phyloP scores from a whole-genome alignment of 1,140 invertebrate species.

The Drosophila trapezifrons region DNA sequence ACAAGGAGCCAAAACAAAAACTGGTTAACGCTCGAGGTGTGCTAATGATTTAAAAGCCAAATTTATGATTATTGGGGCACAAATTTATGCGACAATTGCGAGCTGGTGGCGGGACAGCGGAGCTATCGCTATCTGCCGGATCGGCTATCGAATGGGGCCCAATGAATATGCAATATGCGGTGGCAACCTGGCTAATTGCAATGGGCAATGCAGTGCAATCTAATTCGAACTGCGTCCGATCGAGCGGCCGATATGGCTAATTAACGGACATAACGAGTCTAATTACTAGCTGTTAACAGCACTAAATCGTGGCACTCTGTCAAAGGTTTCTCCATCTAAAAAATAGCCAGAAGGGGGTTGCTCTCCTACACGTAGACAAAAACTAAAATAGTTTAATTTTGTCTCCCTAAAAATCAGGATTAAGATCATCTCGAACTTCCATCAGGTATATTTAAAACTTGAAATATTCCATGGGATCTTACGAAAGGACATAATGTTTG shows the following conservation, averaged over 20 bases:
- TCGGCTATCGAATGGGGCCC: conserved; percentile 13
- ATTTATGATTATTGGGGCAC: conserved; percentile 70
- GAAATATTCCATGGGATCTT: neutral
- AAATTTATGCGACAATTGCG: conserved; percentile 61
- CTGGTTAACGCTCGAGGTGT: conserved; percentile 64
- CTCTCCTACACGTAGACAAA: neutral
- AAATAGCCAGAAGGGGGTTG: neutral
- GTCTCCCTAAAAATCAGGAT: neutral
- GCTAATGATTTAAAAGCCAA: conserved; percentile 77
- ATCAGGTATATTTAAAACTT: too few relatives aligned
- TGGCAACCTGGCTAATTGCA: conserved; percentile 45
- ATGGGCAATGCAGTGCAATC: conserved; percentile 44
- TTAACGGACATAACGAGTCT: conserved; percentile 69
- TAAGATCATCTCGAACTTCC: neutral
- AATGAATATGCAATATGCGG: conserved; percentile 72
- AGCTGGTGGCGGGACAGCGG: neutral
- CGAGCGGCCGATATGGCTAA: conserved; percentile 65
- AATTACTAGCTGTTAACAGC: conserved; percentile 80
- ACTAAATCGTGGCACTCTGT: conserved; percentile 70
- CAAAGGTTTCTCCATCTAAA: conserved; percentile 35
- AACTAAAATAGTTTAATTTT: neutral
- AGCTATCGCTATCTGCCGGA: conserved; percentile 1
- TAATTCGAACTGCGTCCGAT: conserved; percentile 7
- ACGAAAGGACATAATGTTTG: too few relatives aligned
- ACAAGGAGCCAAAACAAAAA: conserved; percentile 37